phyloP scores from a whole-genome alignment of 2,888 invertebrate species.

The Sialis fuliginosa region DNA sequence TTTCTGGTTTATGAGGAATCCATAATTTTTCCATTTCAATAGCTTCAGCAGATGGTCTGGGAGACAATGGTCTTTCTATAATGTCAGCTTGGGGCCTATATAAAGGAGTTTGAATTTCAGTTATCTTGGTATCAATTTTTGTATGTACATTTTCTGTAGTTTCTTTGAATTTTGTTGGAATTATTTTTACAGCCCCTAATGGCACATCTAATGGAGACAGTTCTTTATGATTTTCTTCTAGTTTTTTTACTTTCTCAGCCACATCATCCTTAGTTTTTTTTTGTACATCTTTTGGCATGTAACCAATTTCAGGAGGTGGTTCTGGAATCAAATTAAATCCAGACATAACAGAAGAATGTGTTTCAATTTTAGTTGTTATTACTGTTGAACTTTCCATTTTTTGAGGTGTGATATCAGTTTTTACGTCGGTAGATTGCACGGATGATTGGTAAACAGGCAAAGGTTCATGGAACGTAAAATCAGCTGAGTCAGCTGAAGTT shows the following conservation, averaged over 20 bases:
- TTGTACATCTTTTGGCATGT: slow-evolving; percentile 31
- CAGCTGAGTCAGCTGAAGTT: slow-evolving; percentile 11
- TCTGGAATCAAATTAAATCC: slow-evolving; percentile 42
- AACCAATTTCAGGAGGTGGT: slow-evolving; percentile 53
- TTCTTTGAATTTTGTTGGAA: slow-evolving; percentile 20
- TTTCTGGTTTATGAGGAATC: slow-evolving; percentile 22
- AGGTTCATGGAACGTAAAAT: neutral
- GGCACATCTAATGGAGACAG: slow-evolving; percentile 32
- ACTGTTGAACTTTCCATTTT: too few species aligned
- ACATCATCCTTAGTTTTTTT: slow-evolving; percentile 31
- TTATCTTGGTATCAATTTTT: slow-evolving; percentile 10
- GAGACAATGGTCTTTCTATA: slow-evolving; percentile 25
- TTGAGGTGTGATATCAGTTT: neutral
- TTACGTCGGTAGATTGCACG: too few species aligned
- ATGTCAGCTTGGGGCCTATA: slow-evolving; percentile 21
- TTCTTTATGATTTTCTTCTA: slow-evolving; percentile 37
- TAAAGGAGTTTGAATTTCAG: slow-evolving; percentile 15
- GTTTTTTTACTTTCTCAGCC: slow-evolving; percentile 36
- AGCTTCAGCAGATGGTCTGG: slow-evolving; percentile 42
- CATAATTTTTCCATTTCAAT: slow-evolving; percentile 50
- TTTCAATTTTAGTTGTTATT: neutral
- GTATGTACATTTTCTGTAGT: slow-evolving; percentile 10
- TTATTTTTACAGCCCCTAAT: slow-evolving; percentile 35
- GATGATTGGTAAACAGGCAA: too few species aligned
- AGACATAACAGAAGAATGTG: slow-evolving; percentile 15